Base-by-base conservation (phyloP, 2,888 invertebrate species). In the Habrosyne pyritoides region DNA sequence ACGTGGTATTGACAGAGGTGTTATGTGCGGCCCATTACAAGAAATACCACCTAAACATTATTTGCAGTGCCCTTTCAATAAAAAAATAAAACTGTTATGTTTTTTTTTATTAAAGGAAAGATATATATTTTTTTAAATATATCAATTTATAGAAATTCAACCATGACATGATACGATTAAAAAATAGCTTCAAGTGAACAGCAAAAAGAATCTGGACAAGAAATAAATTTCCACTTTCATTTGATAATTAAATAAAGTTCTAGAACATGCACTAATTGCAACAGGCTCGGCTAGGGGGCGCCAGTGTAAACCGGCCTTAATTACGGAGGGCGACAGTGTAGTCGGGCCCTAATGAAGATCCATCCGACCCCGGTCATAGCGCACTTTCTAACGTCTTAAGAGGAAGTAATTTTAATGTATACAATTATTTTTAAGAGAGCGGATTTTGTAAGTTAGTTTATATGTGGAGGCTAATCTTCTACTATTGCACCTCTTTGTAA, bases 361-460 rank as follows among this genome's bases (percentile, higher is more conserved):
- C 79, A 72, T 70, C 55, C 69, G 71, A 69, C 75, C 71, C 55
- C 57, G 54, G 49, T 54, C 59, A 42, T 18, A 64, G 66, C 53
- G 60, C 65, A 73, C 81, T 82, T 81, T 82, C 82, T 81, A 81
- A 66, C 72, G 47, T 60, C 59, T 74, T 73, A 71, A 67, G 64
- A 64, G 53, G 64, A 59, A 57, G 69, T 52, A 28, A 36, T 21
- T 28, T 46, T 50, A 24, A 24, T 24, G 4, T n/a, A 33, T 10
- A 1, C 1, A 2, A n/a, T 33, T 33, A 33, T n/a, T 33, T 33
- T 33, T 12, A 33, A 28, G 10, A 1, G 2, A 28, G 5, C n/a
- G n/a, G n/a, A n/a, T n/a, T n/a, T n/a, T n/a, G n/a, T n/a, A n/a
- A n/a, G n/a, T n/a, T n/a, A n/a, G n/a, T n/a, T n/a, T n/a, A n/a